Base-by-base conservation (phyloP, 2,797 vertebrate genomes). In the Myotis vivesi region DNA sequence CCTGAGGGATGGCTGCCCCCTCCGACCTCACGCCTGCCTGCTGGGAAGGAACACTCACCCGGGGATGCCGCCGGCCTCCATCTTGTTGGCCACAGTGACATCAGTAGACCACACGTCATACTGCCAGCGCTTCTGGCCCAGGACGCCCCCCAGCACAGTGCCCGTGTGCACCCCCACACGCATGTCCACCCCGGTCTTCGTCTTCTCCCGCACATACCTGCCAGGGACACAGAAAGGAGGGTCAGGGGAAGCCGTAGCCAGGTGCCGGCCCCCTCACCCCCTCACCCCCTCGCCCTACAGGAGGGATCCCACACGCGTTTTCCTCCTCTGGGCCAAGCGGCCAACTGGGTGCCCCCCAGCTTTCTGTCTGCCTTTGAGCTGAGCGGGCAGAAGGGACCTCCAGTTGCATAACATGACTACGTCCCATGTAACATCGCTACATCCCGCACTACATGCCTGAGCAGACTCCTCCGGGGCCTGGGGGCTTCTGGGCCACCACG, bases 81-180 rank as follows among this genome's bases (percentile, higher is more conserved):
- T 99, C 98, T 99, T 99, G 98, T 99, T 99, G 96, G 99, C 99
- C 62, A 99, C 99, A 0, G 99, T 99, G 96, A 99, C 99, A 0
- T 99, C 99, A 0, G 99, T 99, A 68, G 99, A 99, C 99, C 99
- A 99, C 46, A 99, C 99, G 0, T 99, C 99, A 22, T 99, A 99
- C 98, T 99, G 99, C 99, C 99, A 99, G 72, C 99, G 99, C 96
- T 99, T 99, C 98, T 99, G 99, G 20, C 99, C 99, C 22, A 99
- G 98, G 17, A 99, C 99, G 0, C 99, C 99, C 0, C 99, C 99
- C 75, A 99, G 98, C 90, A 99, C 99, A 0, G 99, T 99, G 71
- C 99, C 99, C 0, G 99, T 99, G 98, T 99, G 99, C 68, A 99
- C 99, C 0, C 99, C 99, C 1, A 99, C 99, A 0, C 99, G 99